Base-by-base conservation (phyloP, 1,140 invertebrate species). In the Musca vetustissima region DNA sequence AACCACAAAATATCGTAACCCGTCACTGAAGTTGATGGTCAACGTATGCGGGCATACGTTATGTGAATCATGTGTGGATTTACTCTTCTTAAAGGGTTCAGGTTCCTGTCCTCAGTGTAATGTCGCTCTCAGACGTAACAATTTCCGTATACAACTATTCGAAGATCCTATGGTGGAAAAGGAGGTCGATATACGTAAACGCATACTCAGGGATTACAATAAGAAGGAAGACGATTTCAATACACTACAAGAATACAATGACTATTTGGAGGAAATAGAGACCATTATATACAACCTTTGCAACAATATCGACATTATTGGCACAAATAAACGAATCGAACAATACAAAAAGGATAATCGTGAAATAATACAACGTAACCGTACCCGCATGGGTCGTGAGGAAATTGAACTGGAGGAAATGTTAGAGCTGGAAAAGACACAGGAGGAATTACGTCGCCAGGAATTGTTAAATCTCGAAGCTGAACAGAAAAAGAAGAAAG, bases 1-100 rank as follows among this genome's bases (percentile, higher is more conserved):
- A 87, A 98, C 97, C 25, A 98, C 95, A 55, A 98, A 98, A 86
- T 99, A 98, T 81, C 89, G 96, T 84, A 99, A 99, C 86, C 97
- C 97, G 25, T 95, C 93, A 0, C 83, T 99, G 43, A 97, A 98
- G 83, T 88, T 99, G 84, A 93, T 98, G 93, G 97, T 99, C 64
- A 99, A 99, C 84, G 89, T 97, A 59, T 99, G 98, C 85, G 98
- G 97, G 7, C 98, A 99, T 86, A 92, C 94, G 17, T 85, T 99
- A 72, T 99, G 98, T 85, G 97, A 98, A 83, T 97, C 77, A 0
- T 81, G 79, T 32, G 79, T 81, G n/a, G 79, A 81, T 65, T 66
- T 81, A 55, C 69, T 81, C 7, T 81, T 81, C 50, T 71, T 87
- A 80, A 69, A 79, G 92, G 93, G 98, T 49, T 95, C 95, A 66